These are phyloP conservation scores for Alentia gelatinosa DNA, from an alignment of 2,888 invertebrate genomes.

Conservation along the genomic window DNA sequence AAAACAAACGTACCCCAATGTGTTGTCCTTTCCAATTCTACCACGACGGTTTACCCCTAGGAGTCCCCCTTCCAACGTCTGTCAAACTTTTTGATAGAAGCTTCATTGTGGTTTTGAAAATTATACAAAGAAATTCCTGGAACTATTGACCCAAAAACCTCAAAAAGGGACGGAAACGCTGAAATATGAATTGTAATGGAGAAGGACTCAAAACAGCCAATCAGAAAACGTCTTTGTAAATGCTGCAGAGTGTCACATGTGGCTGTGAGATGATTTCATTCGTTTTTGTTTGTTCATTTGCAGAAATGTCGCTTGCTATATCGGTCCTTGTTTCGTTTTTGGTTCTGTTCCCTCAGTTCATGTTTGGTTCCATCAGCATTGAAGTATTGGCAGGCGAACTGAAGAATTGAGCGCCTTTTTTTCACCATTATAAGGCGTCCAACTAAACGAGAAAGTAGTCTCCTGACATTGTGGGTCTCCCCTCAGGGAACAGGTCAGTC, in stretches of 20 bases:
- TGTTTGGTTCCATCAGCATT: background rate
- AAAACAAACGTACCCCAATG: background rate
- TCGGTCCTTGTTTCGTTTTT: conserved; percentile 24
- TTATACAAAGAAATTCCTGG: background rate
- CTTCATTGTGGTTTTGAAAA: background rate
- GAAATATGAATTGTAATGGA: background rate
- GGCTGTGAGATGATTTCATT: conserved; percentile 5
- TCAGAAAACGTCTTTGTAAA: background rate
- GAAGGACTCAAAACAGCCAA: conserved; percentile 18
- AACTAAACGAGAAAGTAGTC: background rate
- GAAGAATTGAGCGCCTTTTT: conserved; percentile 19
- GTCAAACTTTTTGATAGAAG: background rate
- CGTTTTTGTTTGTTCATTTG: conserved; percentile 42
- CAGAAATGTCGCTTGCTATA: conserved; percentile 45
- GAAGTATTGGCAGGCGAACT: conserved; percentile 7
- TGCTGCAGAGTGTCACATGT: conserved; percentile 35
- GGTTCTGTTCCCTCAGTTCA: conserved; percentile 14
- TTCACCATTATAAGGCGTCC: background rate
- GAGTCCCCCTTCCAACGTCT: background rate
- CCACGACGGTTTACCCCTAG: background rate
- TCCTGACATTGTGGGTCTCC: background rate
- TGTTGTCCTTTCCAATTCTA: background rate
- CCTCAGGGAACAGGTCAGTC: background rate
- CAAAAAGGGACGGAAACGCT: background rate
- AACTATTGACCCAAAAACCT: background rate